A percentile compares a stretch with the other conserved stretches of the same genome.
phyloP scores from a whole-genome alignment of 2,888 invertebrate species.

The Papilio elwesi region DNA sequence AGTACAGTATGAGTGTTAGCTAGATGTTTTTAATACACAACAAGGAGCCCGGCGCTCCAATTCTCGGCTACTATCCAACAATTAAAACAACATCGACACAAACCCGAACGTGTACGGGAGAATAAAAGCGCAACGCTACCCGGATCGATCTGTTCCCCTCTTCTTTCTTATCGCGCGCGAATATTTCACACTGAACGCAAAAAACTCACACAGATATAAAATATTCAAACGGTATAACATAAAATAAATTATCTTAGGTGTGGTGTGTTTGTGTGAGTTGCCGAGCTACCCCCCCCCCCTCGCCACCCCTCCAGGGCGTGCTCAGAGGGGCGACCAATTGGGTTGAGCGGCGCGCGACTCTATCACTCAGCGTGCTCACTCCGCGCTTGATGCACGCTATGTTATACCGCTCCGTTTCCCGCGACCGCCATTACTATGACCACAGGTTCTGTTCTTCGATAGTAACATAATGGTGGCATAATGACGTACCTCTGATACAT shows the following conservation, averaged over 20 bases:
- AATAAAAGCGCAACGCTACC: slow-evolving; percentile 80
- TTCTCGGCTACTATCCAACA: slow-evolving; percentile 47
- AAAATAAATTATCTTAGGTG: slow-evolving; percentile 85
- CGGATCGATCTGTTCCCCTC: slow-evolving; percentile 83
- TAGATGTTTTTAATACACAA: slow-evolving; percentile 4
- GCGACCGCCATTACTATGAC: slow-evolving; percentile 52
- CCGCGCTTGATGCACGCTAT: slow-evolving; percentile 55
- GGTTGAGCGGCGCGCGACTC: slow-evolving; percentile 82
- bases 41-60: slow-evolving; percentile 5
- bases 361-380: slow-evolving; percentile 71
- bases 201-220: slow-evolving; percentile 85
- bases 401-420: slow-evolving; percentile 43
- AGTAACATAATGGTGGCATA: too few relatives aligned
- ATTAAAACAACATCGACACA: slow-evolving; percentile 68
- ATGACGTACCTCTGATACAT: too few relatives aligned
- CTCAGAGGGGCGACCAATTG: slow-evolving; percentile 79
- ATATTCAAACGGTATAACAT: slow-evolving; percentile 84
- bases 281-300: slow-evolving; percentile 45
- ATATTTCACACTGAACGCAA: slow-evolving; percentile 85
- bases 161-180: slow-evolving; percentile 84
- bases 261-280: slow-evolving; percentile 74
- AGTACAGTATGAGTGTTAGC: too few relatives aligned
- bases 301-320: slow-evolving; percentile 79
- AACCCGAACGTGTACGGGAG: slow-evolving; percentile 57
- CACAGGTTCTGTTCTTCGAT: slow-evolving; percentile 7